These are phyloP conservation scores for Thecophora atra DNA, from an alignment of 2,888 invertebrate genomes.

Conservation along the genomic window DNA sequence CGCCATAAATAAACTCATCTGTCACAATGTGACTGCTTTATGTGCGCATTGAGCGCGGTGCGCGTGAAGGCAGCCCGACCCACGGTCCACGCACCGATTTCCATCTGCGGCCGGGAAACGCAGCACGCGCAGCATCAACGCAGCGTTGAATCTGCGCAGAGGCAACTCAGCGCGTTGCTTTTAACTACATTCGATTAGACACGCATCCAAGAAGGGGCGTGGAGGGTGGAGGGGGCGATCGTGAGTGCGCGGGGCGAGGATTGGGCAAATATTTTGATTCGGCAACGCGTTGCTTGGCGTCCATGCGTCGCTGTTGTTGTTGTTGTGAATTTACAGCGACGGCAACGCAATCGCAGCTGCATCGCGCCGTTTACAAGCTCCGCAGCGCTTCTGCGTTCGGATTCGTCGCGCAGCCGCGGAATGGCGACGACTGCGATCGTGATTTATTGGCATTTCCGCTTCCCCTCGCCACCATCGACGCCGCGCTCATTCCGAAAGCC, in stretches of 20 bases:
- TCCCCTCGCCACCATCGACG: conserved; percentile 4
- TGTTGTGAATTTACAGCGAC: too few relatives aligned
- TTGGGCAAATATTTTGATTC: conserved; percentile 34
- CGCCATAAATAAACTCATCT: conserved; percentile 35
- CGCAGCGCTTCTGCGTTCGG: not conserved
- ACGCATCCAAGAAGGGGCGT: not conserved
- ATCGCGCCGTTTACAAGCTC: too few relatives aligned
- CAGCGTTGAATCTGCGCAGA: conserved; percentile 17
- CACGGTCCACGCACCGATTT: not conserved
- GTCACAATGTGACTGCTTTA: conserved; percentile 48
- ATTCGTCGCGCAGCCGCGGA: too few relatives aligned
- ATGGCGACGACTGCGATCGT: not conserved
- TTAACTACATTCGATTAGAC: conserved; percentile 34
- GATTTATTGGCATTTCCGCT: conserved; percentile 34
- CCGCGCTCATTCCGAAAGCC: conserved; percentile 27
- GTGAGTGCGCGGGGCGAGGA: not conserved
- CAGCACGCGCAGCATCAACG: conserved; percentile 20
- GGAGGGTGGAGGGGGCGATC: not conserved
- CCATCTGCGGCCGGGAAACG: not conserved
- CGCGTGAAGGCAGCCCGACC: conserved; percentile 14
- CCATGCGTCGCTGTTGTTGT: too few relatives aligned
- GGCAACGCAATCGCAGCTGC: too few relatives aligned
- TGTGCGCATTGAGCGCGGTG: conserved; percentile 33
- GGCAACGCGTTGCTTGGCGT: conserved; percentile 11
- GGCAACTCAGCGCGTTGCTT: conserved; percentile 28